These are phyloP conservation scores for Psettodes erumei DNA, from an alignment of 2,113 vertebrate genomes.

Conservation along the genomic window DNA sequence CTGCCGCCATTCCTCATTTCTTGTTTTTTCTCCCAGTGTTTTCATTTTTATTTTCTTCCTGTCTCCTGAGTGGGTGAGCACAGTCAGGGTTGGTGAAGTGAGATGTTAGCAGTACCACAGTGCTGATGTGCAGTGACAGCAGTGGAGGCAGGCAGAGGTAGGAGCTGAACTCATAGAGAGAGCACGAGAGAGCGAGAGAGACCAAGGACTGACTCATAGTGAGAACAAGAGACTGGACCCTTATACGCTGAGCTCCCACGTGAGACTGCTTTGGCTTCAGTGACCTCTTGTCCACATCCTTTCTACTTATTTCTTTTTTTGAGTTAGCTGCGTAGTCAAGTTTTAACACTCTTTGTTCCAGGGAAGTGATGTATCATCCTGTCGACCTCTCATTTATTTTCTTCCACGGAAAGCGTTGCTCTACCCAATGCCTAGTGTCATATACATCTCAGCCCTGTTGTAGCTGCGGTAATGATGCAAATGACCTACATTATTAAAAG, in stretches of 20 bases:
- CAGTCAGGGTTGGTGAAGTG: conserved; percentile 32
- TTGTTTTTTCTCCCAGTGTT: background rate
- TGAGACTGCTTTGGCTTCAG: conserved; percentile 9
- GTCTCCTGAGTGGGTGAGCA: conserved; percentile 31
- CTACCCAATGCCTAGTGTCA: background rate
- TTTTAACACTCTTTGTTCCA: background rate
- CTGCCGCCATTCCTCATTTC: background rate
- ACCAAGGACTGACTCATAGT: conserved; percentile 38
- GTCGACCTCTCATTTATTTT: background rate
- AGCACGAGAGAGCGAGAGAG: conserved; percentile 31
- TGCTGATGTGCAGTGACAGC: conserved; percentile 66
- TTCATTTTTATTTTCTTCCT: background rate
- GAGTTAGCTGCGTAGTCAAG: background rate
- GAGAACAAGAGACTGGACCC: conserved; percentile 17
- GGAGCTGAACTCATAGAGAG: conserved; percentile 38
- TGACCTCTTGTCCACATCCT: conserved; percentile 30
- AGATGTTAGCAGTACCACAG: conserved; percentile 43
- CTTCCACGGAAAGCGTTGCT: background rate
- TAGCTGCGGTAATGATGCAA: background rate
- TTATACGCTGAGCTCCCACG: conserved; percentile 10
- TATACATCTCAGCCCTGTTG: background rate
- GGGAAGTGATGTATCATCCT: background rate
- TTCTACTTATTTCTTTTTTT: background rate
- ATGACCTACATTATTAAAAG: background rate
- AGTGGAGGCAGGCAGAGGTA: conserved; percentile 44